Conservation (phyloP, 1,140 invertebrate genomes). For the Glossosoma conforme region DNA sequence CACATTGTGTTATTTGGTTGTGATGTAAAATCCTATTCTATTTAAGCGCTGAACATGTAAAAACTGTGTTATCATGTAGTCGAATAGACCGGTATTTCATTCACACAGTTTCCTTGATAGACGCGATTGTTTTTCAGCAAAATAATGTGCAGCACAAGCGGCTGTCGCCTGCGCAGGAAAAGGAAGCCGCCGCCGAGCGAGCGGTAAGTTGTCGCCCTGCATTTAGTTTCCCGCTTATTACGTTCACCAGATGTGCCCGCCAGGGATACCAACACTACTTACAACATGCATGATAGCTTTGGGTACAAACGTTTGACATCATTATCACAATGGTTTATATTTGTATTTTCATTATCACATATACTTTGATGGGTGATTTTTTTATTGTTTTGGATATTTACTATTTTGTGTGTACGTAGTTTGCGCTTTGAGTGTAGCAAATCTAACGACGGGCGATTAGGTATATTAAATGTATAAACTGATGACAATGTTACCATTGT, state of each 20-base stretch:
- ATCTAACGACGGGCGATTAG: too few relatives aligned
- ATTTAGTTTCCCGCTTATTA: slow-evolving; percentile 3
- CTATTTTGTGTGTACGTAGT: slow-evolving; percentile 20
- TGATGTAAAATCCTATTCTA: too few relatives aligned
- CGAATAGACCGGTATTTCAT: too few relatives aligned
- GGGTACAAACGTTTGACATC: slow-evolving; percentile 16
- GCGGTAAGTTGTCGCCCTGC: slow-evolving; percentile 27
- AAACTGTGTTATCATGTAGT: too few relatives aligned
- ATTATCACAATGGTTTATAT: too few relatives aligned
- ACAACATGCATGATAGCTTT: slow-evolving; percentile 20
- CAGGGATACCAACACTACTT: slow-evolving; percentile 8
- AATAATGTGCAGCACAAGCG: slow-evolving; percentile 23
- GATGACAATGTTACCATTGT: too few relatives aligned
- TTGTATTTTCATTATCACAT: too few relatives aligned
- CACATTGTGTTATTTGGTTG: too few relatives aligned
- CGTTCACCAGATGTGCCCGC: slow-evolving; percentile 12
- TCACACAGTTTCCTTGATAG: too few relatives aligned
- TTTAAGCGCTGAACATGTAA: too few relatives aligned
- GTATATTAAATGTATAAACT: too few relatives aligned
- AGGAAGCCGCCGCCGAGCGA: slow-evolving; percentile 19
- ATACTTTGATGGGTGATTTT: slow-evolving; percentile 22
- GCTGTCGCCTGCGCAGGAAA: slow-evolving; percentile 25
- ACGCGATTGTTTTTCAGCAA: slow-evolving; percentile 20
- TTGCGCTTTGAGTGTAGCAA: too few relatives aligned
- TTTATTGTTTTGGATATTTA: slow-evolving; percentile 18